Evolutionary conservation across 2,888 invertebrate species (phyloP), one percentile per base, ranked within the genome.

Genomic region (Candidula unifasciata): DNA sequence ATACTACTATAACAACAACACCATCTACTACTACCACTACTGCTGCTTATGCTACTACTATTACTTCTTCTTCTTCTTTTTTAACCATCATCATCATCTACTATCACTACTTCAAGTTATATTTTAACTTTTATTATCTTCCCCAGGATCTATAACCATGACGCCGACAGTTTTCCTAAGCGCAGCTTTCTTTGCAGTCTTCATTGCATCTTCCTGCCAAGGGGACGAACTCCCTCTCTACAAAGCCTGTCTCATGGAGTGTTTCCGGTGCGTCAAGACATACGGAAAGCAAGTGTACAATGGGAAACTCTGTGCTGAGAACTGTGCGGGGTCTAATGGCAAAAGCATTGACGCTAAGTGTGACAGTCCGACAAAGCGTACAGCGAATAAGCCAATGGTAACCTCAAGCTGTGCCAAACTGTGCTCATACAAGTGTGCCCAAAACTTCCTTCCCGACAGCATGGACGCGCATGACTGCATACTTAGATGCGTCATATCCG

Each of bases 281-380:
- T 89, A 89, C 88, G 89, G 90, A 27, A 88, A 88, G 33, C 86
- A 88, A 18, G 85, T 89, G 8, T 90, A 89, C 84, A 88, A 90
- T 76, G 90, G 90, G 2, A 85, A 87, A 79, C 83, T 84, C 57
- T 90, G 90, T 85, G 90, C 89, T 10, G 86, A 87, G 21, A 88
- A 88, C 83, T 90, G 90, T 84, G 88, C 87, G 8, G 77, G 85
- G 79, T 87, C 88, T 71, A 86, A 87, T 33, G 90, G 90, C 24
- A 76, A 84, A 24, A 89, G 88, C 82, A 87, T 89, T 18, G 89
- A 90, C 80, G 83, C 83, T 2, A 87, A 88, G 37, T 90, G 90
- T 74, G 79, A 64, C 64, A 79, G 44, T 18, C 79, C 83, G 10
- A 73, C 30, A 35, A 82, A 80, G 33, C 81, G 78, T 5, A 64